A percentile compares a stretch with the other conserved stretches of the same genome.
phyloP scores from a whole-genome alignment of 2,797 vertebrate species.

The Chanos chanos region DNA sequence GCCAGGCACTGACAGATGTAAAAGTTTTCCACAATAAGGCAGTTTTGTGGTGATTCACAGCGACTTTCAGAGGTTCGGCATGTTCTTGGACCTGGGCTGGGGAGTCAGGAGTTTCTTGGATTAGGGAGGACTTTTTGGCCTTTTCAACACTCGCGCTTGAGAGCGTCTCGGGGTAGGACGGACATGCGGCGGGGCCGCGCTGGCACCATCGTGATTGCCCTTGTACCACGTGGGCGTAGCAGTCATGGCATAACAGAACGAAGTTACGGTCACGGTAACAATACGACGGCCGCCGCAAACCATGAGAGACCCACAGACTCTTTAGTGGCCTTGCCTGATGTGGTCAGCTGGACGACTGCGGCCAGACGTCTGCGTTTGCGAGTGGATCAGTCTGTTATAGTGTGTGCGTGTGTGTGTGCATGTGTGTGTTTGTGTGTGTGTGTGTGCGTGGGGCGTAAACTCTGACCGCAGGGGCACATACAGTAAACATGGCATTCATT shows the following conservation, averaged over 20 bases:
- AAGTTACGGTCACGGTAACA: slow-evolving; percentile 24
- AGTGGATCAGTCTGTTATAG: slow-evolving; percentile 20
- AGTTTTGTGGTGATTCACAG: not conserved
- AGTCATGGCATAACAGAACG: not conserved
- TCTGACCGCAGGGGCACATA: slow-evolving; percentile 14
- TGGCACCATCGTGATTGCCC: slow-evolving; percentile 9
- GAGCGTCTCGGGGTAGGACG: too few species aligned
- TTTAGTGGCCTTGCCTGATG: slow-evolving; percentile 26
- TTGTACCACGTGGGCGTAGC: slow-evolving; percentile 23
- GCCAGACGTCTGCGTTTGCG: slow-evolving; percentile 32
- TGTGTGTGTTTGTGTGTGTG: not conserved
- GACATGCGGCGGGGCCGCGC: too few species aligned
- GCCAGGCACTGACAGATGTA: not conserved
- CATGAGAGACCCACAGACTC: slow-evolving; percentile 17
- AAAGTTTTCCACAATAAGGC: slow-evolving; percentile 6
- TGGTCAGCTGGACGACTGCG: slow-evolving; percentile 13
- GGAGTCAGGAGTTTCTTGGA: not conserved
- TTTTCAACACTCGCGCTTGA: too few species aligned
- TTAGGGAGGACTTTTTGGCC: not conserved
- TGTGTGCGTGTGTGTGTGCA: not conserved
- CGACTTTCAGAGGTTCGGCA: not conserved
- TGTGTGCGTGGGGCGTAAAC: not conserved
- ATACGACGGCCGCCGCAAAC: slow-evolving; percentile 28
- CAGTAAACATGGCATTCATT: not conserved
- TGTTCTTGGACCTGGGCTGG: slow-evolving; percentile 10